These are phyloP conservation scores for Micrasema longulum DNA, from an alignment of 1,140 invertebrate species.

Conservation along the genomic window DNA sequence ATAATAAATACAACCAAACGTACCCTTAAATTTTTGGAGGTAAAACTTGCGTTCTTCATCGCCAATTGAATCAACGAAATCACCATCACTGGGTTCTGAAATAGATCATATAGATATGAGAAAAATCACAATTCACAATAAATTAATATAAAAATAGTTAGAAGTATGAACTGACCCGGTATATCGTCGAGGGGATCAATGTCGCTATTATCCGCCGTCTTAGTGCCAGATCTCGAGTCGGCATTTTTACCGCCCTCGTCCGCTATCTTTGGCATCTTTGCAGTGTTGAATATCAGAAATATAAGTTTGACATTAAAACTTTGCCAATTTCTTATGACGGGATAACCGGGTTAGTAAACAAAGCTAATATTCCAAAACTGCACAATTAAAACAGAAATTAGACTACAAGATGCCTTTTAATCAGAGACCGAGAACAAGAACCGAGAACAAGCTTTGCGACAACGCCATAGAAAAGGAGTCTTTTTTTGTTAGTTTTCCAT, in stretches of 20 bases:
- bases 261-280: slow-evolving; percentile 34
- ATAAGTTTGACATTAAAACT: slow-evolving; percentile 27
- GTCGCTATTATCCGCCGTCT: slow-evolving; percentile 24
- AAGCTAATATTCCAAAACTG: neutral
- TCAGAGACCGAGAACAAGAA: no score
- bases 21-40: slow-evolving; percentile 54
- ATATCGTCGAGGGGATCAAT: slow-evolving; percentile 29
- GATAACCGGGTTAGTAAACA: neutral
- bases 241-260: slow-evolving; percentile 48
- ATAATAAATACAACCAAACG: neutral
- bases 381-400: slow-evolving; percentile 10
- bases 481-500: neutral
- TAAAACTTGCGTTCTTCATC: slow-evolving; percentile 67
- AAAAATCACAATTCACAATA: slow-evolving; percentile 3
- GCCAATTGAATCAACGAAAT: slow-evolving; percentile 67
- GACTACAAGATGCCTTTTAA: neutral
- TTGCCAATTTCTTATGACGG: neutral
- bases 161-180: slow-evolving; percentile 7
- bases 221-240: slow-evolving; percentile 29
- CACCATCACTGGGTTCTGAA: slow-evolving; percentile 62
- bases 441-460: slow-evolving; percentile 12
- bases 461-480: slow-evolving; percentile 28
- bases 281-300: slow-evolving; percentile 15
- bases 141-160: neutral
- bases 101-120: slow-evolving; percentile 22